Conservation (phyloP, 2,888 invertebrate genomes). For the Trichacis sp. region DNA sequence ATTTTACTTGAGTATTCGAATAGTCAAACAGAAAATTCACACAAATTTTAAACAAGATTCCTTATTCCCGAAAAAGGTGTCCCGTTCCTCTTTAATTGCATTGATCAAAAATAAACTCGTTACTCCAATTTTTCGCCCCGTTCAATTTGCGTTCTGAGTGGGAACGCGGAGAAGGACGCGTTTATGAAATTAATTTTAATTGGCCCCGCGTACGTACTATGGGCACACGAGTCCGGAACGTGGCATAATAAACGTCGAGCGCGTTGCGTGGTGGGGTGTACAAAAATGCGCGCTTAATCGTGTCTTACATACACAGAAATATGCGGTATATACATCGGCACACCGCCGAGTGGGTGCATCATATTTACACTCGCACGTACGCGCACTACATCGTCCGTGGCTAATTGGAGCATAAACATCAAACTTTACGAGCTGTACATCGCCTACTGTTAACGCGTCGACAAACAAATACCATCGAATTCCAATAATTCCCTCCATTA, state of each 20-base stretch:
- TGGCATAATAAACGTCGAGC: not conserved
- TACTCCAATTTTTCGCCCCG: not conserved
- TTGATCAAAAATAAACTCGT: not conserved
- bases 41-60: too few species aligned
- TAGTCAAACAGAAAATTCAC: too few species aligned
- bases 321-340: conserved; percentile 18
- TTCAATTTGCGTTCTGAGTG: not conserved
- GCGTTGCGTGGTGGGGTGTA: not conserved
- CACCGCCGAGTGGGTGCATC: conserved; percentile 12
- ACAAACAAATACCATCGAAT: conserved; percentile 25
- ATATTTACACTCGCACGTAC: conserved; percentile 23
- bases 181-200: not conserved
- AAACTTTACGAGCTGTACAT: conserved; percentile 62
- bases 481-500: not conserved
- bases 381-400: conserved; percentile 52
- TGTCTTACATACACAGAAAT: conserved; percentile 18
- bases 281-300: conserved; percentile 13
- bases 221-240: not conserved
- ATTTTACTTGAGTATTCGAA: too few species aligned
- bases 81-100: too few species aligned
- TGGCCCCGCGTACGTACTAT: not conserved
- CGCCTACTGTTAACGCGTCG: conserved; percentile 58
- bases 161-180: not conserved
- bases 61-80: too few species aligned
- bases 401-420: conserved; percentile 65